Evolutionary conservation across 2,888 invertebrate genomes (phyloP), one percentile per base, ranked within the genome.

Genomic region (Drosophila peninsularis): DNA sequence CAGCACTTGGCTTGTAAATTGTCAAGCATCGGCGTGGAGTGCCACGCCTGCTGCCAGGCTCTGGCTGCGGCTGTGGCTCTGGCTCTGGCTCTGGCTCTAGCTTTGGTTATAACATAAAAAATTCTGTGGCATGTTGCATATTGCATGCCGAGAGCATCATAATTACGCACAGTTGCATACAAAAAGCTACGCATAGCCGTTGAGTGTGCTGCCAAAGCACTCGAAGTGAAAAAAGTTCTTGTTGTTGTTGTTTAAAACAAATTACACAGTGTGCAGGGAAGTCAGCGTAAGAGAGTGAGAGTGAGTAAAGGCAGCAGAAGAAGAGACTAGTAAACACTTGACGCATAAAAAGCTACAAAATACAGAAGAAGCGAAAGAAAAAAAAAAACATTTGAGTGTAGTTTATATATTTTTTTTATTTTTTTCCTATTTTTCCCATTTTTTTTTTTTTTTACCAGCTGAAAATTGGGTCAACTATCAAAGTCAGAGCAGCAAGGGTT

Each of bases 391-490:
- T 58, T 73, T 63, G 78, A 83, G 82, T 81, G 83, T 62, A 71
- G 82, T 82, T 81, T 67, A 11, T 27, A n/a, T 37, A 11, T 37
- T 37, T 52, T 73, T 24, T 3, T 3, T 5, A 24, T 24, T 24
- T 73, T 50, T 80, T 78, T 80, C 64, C 71, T 75, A 68, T 57
- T 27, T 27, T 30, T 34, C 21, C 13, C 2, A 57, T 27, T 66
- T 71, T 76, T 65, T 63, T 71, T 74, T 80, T 78, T 80, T 68
- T 82, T 80, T 76, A 62, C 71, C 70, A 73, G 68, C 74, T 76
- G 60, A 60, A 84, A 85, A 88, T 81, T 88, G 65, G 88, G 88
- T 85, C 88, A 85, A 88, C 88, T 85, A 88, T 85, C 85, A 85
- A 85, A 85, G 85, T 88, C 85, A 85, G 72, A 81, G 77, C 71